These are phyloP conservation scores for Lophius piscatorius DNA, from an alignment of 2,113 vertebrate genomes.

Conservation along the genomic window DNA sequence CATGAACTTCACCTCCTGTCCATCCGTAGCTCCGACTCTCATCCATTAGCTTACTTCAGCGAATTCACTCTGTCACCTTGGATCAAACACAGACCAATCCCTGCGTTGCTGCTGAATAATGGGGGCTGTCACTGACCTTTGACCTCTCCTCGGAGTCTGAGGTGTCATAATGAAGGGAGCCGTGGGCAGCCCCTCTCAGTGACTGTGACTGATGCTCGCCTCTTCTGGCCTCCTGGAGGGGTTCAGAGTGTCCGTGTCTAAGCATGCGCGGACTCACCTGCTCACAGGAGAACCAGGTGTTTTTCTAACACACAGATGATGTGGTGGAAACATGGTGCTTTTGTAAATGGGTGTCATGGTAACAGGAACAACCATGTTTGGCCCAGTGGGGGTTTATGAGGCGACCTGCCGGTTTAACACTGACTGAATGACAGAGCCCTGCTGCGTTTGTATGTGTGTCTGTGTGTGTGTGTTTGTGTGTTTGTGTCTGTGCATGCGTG, in stretches of 20 bases:
- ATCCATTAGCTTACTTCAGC: conserved; percentile 65
- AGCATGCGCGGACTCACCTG: conserved; percentile 5
- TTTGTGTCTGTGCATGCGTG: conserved; percentile 20
- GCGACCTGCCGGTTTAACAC: conserved; percentile 53
- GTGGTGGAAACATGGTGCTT: conserved; percentile 18
- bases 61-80: conserved; percentile 63
- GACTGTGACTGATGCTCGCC: too few relatives aligned
- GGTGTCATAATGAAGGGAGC: conserved; percentile 65
- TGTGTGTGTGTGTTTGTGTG: conserved; percentile 28
- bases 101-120: conserved; percentile 75
- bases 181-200: conserved; percentile 3
- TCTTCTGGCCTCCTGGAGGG: conserved; percentile 41
- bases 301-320: conserved; percentile 5
- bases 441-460: conserved; percentile 45
- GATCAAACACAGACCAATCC: conserved; percentile 64
- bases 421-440: conserved; percentile 53
- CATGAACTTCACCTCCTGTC: conserved; percentile 52
- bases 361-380: conserved; percentile 39
- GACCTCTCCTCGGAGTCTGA: conserved; percentile 69
- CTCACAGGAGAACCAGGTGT: conserved; percentile 12
- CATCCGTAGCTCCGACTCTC: conserved; percentile 51
- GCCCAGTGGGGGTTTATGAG: conserved; percentile 43
- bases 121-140: conserved; percentile 70
- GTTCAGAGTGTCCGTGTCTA: neutral
- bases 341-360: conserved; percentile 51